Evolutionary conservation across 2,888 invertebrate genomes (phyloP).

Genomic region (Hemistola chrysoprasaria): DNA sequence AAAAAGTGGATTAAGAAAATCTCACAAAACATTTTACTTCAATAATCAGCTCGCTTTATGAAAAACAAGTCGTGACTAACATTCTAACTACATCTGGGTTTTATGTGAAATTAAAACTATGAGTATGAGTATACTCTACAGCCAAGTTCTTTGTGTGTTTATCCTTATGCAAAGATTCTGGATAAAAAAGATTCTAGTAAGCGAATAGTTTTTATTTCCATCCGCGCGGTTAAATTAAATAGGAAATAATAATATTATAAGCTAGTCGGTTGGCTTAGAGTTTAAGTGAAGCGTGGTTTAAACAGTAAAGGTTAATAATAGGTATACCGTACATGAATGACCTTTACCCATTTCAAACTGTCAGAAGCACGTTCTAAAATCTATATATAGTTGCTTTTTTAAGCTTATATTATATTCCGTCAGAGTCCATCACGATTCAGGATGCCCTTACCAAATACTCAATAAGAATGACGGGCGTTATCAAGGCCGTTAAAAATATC

Average conservation of each 20-base stretch:
- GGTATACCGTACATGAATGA: too few relatives aligned
- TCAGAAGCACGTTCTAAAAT: constrained; percentile 76
- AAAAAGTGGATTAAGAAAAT: too few relatives aligned
- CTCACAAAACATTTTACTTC: too few relatives aligned
- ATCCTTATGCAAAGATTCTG: constrained; percentile 35
- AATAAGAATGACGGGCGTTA: constrained; percentile 27
- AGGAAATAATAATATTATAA: constrained; percentile 2
- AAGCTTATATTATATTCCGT: constrained; percentile 58
- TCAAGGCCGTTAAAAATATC: constrained; percentile 33
- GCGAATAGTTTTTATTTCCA: constrained; percentile 31
- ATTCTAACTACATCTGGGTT: too few relatives aligned
- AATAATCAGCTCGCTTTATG: too few relatives aligned
- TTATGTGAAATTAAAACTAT: constrained; percentile 30
- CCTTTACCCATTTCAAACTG: constrained; percentile 77
- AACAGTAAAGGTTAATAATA: too few relatives aligned
- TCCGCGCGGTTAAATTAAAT: constrained; percentile 33
- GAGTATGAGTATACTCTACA: too few relatives aligned
- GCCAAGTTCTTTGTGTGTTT: constrained; percentile 38
- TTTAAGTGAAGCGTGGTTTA: constrained; percentile 70
- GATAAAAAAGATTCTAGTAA: constrained; percentile 33
- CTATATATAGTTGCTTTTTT: constrained; percentile 57
- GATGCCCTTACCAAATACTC: constrained; percentile 16
- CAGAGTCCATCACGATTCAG: constrained; percentile 40
- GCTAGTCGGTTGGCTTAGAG: too few relatives aligned
- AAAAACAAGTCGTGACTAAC: too few relatives aligned